Base-by-base conservation (phyloP, 2,888 invertebrate genomes). In the Drosophila infuscata region DNA sequence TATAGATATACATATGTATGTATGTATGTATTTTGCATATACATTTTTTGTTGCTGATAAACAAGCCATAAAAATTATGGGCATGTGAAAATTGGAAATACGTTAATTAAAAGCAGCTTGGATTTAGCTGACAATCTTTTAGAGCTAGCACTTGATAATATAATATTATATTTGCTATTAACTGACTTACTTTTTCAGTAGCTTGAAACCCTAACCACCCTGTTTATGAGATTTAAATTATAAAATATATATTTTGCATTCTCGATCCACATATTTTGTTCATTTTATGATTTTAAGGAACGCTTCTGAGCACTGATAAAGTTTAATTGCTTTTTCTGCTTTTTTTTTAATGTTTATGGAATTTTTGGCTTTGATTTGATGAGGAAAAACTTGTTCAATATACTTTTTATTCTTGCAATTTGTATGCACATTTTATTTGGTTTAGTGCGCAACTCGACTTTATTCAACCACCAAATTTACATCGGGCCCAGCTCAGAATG, bases 361-460 rank as follows among this genome's bases (percentile, higher is more conserved):
- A 46, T 46, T 25, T 25, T 20, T 46, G 25, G 8, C 4, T 35
- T 43, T 62, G 54, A 25, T 29, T 41, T 36, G n/a, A 17, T 46
- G 35, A 20, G 17, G 36, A 68, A 70, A 77, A 67, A 35, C 51
- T 64, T 66, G 43, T 53, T 38, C 63, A 64, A 69, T 71, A 54
- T 58, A 68, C 73, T 78, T 62, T 76, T 78, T 62, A 56, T 53
- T 64, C 62, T 43, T 54, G 51, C 41, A 41, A 66, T 63, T 75
- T 80, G 49, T 63, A 64, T 80, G 59, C 77, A 60, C 71, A 76
- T 68, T 65, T 56, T 33, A 35, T 60, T 51, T 41, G 49, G 48
- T 11, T 32, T 33, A 80, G 51, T 79, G 81, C 78, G 78, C 78
- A 79, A 66, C 80, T 80, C 65, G 15, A 32, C 49, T 53, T 46